phyloP scores from a whole-genome alignment of 2,888 invertebrate genomes.

The Pachymerium ferrugineum region DNA sequence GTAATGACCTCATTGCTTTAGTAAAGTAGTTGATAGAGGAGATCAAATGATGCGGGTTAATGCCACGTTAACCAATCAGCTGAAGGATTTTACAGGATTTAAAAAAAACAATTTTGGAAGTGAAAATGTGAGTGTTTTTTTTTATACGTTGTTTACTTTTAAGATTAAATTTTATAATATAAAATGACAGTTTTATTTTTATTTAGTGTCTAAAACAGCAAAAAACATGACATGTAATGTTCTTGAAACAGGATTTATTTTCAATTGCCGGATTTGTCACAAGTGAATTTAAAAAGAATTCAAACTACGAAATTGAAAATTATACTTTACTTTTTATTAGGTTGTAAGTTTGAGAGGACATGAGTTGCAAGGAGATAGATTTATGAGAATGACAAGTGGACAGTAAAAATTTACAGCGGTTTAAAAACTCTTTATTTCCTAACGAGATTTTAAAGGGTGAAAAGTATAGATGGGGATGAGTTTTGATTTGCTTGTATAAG shows the following conservation, averaged over 20 bases:
- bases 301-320: background rate
- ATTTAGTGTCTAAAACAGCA: no score
- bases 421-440: background rate
- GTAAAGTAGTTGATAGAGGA: background rate
- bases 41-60: background rate
- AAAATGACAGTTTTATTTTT: no score
- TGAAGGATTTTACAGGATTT: no score
- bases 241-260: no score
- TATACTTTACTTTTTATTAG: background rate
- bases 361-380: background rate
- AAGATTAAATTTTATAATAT: no score
- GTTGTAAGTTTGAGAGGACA: background rate
- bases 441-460: background rate
- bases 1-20: conserved; percentile 14
- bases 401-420: background rate
- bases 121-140: background rate
- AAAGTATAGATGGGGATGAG: background rate
- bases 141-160: background rate
- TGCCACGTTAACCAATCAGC: background rate
- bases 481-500: background rate
- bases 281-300: background rate
- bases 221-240: no score
- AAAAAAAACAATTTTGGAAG: no score
- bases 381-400: conserved; percentile 1
- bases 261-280: no score